These are phyloP conservation scores for Hippocampus abdominalis DNA, from an alignment of 2,113 vertebrate genomes.

Conservation along the genomic window DNA sequence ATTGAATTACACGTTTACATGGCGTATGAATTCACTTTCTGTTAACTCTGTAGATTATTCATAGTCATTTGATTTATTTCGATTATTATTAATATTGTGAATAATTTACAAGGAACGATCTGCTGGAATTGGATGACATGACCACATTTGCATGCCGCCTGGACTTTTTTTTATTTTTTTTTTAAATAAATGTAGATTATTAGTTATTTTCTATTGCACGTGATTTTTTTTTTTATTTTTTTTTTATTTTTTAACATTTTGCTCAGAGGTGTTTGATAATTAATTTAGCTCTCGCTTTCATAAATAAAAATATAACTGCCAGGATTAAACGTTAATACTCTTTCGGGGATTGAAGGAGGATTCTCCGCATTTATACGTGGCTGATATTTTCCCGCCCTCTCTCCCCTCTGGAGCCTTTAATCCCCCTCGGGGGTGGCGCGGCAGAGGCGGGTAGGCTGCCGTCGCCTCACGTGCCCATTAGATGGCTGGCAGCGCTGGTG, in stretches of 20 bases:
- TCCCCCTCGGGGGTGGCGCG: slow-evolving; percentile 52
- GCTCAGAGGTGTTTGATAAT: slow-evolving; percentile 22
- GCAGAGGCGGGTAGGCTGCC: slow-evolving; percentile 35
- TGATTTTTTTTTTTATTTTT: not conserved
- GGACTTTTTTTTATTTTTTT: not conserved
- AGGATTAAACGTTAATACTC: slow-evolving; percentile 57
- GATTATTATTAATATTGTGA: not conserved
- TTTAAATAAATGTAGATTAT: not conserved
- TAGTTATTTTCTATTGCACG: slow-evolving; percentile 24
- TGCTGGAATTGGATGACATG: not conserved
- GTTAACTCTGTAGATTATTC: not conserved
- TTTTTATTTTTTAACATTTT: slow-evolving; percentile 6
- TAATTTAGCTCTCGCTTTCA: slow-evolving; percentile 30
- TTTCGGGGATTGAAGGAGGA: slow-evolving; percentile 50
- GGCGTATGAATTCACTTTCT: not conserved
- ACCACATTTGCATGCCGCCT: not conserved
- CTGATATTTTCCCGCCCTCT: slow-evolving; percentile 57
- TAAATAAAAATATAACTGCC: slow-evolving; percentile 28
- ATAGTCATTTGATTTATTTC: not conserved
- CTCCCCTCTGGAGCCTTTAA: slow-evolving; percentile 55
- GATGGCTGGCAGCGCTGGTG: slow-evolving; percentile 57
- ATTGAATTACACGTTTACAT: too few relatives aligned
- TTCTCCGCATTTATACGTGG: slow-evolving; percentile 48
- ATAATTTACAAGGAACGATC: not conserved
- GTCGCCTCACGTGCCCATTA: slow-evolving; percentile 71